Percentiles rank a stretch among this genome's conserved stretches.
Evolutionary conservation across 2,888 invertebrate genomes (phyloP).

Genomic region (Ethmia dodecea): DNA sequence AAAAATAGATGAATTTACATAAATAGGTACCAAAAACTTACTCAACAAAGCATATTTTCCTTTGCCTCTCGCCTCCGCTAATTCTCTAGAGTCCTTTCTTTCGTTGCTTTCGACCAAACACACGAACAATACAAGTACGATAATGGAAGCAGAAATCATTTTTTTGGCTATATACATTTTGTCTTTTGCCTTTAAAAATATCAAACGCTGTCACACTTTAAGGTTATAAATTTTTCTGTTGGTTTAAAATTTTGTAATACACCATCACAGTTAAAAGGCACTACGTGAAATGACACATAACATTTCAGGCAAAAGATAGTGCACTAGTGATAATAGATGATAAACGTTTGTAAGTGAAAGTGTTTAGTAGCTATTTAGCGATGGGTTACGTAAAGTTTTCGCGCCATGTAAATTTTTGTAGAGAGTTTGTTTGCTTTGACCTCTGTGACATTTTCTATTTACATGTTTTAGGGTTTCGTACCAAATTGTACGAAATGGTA

Average conservation of each 20-base stretch:
- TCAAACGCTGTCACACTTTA: neutral
- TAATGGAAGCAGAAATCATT: slow-evolving; percentile 15
- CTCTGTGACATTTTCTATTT: too few relatives aligned
- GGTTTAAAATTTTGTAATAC: slow-evolving; percentile 5
- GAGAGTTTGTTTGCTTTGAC: too few relatives aligned
- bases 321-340: slow-evolving; percentile 28
- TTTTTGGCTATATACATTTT: neutral
- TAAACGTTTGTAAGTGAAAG: slow-evolving; percentile 28
- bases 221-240: neutral
- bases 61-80: slow-evolving; percentile 50
- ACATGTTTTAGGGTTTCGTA: too few relatives aligned
- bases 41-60: slow-evolving; percentile 58
- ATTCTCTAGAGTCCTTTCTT: slow-evolving; percentile 22
- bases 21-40: slow-evolving; percentile 47
- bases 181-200: neutral
- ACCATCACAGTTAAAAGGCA: slow-evolving; percentile 14
- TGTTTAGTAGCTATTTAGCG: slow-evolving; percentile 11
- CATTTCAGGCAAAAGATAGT: slow-evolving; percentile 8
- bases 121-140: slow-evolving; percentile 11
- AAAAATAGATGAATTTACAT: neutral
- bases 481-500: too few relatives aligned
- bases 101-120: slow-evolving; percentile 22
- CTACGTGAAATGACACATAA: slow-evolving; percentile 14
- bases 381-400: slow-evolving; percentile 13
- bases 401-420: too few relatives aligned